Evolutionary conservation across 2,113 vertebrate species (phyloP).

Genomic region (Pituophis catenifer): DNA sequence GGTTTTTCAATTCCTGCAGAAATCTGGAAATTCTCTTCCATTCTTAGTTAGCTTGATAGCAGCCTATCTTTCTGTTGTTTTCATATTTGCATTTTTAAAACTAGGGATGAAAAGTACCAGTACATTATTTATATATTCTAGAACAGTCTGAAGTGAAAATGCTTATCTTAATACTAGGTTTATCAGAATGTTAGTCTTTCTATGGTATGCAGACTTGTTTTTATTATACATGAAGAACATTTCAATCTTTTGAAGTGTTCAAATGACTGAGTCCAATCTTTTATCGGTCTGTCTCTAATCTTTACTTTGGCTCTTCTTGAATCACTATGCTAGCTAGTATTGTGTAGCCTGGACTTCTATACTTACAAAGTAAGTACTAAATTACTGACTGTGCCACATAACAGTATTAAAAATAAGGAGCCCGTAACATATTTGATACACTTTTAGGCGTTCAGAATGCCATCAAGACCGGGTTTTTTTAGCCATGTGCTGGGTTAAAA

Average conservation of each 20-base stretch:
- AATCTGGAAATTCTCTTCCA: background rate
- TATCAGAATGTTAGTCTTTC: background rate
- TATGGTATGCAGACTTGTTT: background rate
- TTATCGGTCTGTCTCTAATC: background rate
- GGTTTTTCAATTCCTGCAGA: background rate
- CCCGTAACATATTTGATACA: background rate
- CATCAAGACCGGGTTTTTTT: background rate
- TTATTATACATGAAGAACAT: accelerated
- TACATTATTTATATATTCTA: background rate
- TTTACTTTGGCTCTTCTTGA: accelerated
- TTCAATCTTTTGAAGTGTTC: background rate
- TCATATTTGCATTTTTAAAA: background rate
- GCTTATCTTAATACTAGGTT: background rate
- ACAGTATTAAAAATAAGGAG: background rate
- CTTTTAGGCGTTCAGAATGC: background rate
- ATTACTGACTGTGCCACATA: accelerated
- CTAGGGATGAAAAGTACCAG: background rate
- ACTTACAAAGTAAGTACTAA: background rate
- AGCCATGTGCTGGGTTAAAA: background rate
- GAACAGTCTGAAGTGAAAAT: background rate
- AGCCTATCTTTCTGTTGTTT: background rate
- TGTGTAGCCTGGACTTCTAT: background rate
- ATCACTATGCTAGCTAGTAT: accelerated
- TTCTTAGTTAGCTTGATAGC: background rate
- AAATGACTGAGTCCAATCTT: background rate